These are phyloP conservation scores for Volucella inflata DNA, from an alignment of 2,888 invertebrate species.

Conservation along the genomic window DNA sequence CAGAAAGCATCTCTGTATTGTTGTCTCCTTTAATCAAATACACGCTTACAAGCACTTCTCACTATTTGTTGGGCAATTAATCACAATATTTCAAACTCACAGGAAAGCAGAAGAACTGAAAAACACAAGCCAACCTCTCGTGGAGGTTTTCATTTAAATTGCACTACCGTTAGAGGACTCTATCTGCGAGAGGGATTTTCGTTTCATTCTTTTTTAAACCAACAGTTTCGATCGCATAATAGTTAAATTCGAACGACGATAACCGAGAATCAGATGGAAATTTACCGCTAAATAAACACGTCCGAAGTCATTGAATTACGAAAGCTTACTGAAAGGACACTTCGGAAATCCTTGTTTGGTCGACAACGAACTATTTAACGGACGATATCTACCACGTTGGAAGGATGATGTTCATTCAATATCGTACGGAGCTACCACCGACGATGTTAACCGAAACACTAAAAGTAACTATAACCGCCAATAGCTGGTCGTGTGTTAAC, in stretches of 20 bases:
- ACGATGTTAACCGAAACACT: conserved; percentile 59
- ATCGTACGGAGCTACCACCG: conserved; percentile 12
- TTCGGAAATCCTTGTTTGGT: conserved; percentile 32
- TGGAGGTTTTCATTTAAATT: conserved; percentile 38
- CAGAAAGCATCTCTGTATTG: conserved; percentile 16
- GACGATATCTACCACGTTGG: background rate
- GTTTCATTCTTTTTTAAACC: conserved; percentile 40
- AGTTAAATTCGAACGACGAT: conserved; percentile 19
- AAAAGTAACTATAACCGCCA: conserved; percentile 48
- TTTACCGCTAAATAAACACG: conserved; percentile 33
- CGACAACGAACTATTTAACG: background rate
- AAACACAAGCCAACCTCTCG: conserved; percentile 13
- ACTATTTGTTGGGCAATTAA: conserved; percentile 21
- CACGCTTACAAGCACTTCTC: conserved; percentile 6
- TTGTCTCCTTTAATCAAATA: conserved; percentile 12
- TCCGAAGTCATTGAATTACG: conserved; percentile 36
- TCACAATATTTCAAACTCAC: conserved; percentile 33
- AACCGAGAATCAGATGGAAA: background rate
- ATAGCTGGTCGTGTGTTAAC: conserved; percentile 33
- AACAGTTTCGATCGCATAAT: conserved; percentile 43
- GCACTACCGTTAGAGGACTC: conserved; percentile 55
- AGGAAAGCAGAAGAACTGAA: background rate
- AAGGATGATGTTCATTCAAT: background rate
- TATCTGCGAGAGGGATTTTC: conserved; percentile 21
- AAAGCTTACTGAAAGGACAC: conserved; percentile 51